These are phyloP conservation scores for Planococcus citri DNA, from an alignment of 1,140 invertebrate genomes.

Conservation along the genomic window DNA sequence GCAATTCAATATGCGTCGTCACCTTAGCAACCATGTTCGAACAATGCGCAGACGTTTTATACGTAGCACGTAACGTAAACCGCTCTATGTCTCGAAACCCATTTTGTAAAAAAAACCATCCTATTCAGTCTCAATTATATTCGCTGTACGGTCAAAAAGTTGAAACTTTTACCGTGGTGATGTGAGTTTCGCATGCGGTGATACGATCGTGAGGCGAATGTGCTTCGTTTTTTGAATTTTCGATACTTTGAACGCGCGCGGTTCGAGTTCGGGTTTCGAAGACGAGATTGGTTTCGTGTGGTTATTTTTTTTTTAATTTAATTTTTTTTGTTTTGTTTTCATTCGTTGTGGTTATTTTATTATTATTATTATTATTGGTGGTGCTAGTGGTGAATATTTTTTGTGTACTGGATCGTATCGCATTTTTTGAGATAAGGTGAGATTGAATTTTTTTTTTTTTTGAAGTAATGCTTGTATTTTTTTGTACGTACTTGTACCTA, in stretches of 20 bases:
- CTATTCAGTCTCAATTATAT: conserved; percentile 7
- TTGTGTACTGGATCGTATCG: too few species aligned
- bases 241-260: background rate
- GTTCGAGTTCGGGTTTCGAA: background rate
- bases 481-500: too few species aligned
- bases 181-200: conserved; percentile 3
- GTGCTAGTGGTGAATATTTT: too few species aligned
- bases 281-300: too few species aligned
- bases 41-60: conserved; percentile 17
- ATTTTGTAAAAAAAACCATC: background rate
- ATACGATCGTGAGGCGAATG: background rate
- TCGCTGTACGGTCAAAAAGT: background rate
- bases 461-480: too few species aligned
- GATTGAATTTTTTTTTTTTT: too few species aligned
- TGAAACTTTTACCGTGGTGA: background rate
- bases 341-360: too few species aligned
- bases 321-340: too few species aligned
- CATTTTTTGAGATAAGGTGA: too few species aligned
- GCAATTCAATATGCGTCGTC: conserved; percentile 18
- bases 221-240: background rate
- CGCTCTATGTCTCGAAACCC: background rate
- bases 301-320: too few species aligned
- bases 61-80: background rate
- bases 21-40: conserved; percentile 16
- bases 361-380: too few species aligned